These are phyloP conservation scores for Struthio camelus DNA, from an alignment of 2,113 vertebrate genomes.

Conservation along the genomic window DNA sequence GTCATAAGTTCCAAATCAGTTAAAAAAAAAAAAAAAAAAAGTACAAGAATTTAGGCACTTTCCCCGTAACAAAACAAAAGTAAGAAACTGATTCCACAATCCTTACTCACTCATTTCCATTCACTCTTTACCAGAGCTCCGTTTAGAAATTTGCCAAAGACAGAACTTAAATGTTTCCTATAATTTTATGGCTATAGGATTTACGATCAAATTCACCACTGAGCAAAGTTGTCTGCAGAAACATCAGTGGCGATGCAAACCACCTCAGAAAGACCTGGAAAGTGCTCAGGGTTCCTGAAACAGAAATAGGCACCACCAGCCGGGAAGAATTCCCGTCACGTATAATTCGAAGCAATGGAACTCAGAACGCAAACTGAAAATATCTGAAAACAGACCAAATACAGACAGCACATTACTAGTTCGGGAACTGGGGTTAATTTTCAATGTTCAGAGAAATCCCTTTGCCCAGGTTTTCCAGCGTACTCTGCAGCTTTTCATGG, in stretches of 20 bases:
- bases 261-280: conserved; percentile 5
- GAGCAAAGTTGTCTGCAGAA: conserved; percentile 11
- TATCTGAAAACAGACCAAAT: background rate
- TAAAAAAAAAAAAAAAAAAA: rapidly evolving
- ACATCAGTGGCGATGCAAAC: conserved; percentile 7
- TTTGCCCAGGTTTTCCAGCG: background rate
- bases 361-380: background rate
- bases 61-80: background rate
- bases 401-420: background rate
- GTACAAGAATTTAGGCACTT: background rate
- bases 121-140: background rate
- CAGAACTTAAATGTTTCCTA: background rate
- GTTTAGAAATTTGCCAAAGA: background rate
- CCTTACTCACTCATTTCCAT: background rate
- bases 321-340: background rate
- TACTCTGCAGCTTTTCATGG: background rate
- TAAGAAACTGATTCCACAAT: background rate
- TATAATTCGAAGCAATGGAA: background rate
- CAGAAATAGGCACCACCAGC: background rate
- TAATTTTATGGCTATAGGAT: conserved; percentile 3
- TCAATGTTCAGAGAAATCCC: background rate
- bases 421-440: background rate
- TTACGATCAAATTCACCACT: background rate
- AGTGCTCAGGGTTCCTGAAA: background rate
- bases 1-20: background rate